Percentiles rank a stretch among this genome's conserved stretches.
These are phyloP conservation scores for Didymodactylos carnosus DNA, from an alignment of 2,888 invertebrate genomes.

Conservation along the genomic window DNA sequence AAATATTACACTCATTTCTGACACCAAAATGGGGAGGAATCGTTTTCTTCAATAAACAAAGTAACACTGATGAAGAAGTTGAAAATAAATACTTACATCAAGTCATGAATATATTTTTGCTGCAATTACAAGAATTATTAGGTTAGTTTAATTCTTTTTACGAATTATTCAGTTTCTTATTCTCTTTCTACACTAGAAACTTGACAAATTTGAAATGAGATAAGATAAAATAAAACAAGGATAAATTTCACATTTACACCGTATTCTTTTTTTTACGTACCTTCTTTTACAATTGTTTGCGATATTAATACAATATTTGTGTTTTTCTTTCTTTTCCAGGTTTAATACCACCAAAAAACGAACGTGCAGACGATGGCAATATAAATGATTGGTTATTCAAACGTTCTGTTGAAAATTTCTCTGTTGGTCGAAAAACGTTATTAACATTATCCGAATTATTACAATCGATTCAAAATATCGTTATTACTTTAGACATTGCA, in stretches of 20 bases:
- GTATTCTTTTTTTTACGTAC: no score
- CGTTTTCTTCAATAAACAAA: conserved; percentile 2
- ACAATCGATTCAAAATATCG: conserved; percentile 8
- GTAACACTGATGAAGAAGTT: not conserved
- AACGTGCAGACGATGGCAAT: no score
- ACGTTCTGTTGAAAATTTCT: conserved; percentile 5
- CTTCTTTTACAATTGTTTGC: no score
- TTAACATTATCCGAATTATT: conserved; percentile 5
- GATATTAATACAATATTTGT: no score
- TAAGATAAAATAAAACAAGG: no score
- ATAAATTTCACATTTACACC: no score
- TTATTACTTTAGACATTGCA: conserved; percentile 9
- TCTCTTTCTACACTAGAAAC: no score
- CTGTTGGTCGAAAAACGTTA: conserved; percentile 5
- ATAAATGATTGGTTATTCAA: not conserved
- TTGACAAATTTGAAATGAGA: no score
- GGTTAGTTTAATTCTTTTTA: no score
- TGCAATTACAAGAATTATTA: conserved; percentile 6
- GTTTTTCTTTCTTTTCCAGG: no score
- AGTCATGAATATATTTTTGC: conserved; percentile 5
- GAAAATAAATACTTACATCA: not conserved
- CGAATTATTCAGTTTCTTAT: no score
- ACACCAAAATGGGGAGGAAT: conserved; percentile 12
- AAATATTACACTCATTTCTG: not conserved
- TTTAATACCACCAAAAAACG: no score